Evolutionary conservation across 2,888 invertebrate genomes (phyloP), one percentile per base, ranked within the genome.

Genomic region (Drosophila suboccidentalis): DNA sequence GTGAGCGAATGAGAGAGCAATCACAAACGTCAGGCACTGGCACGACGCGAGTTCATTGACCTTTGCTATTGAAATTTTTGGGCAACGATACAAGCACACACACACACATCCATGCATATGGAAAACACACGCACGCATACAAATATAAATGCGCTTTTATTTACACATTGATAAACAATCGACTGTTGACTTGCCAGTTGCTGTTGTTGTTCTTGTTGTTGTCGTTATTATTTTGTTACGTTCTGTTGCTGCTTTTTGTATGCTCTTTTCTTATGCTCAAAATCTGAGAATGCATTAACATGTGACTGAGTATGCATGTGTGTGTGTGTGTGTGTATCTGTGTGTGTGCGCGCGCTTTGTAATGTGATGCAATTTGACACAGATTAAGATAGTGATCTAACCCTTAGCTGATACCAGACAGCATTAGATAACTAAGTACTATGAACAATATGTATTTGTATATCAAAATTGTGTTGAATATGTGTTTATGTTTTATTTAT

Each of bases 1-100:
- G 58, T 6, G 64, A 44, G 47, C 22, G 53, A 39, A 46, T 38
- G 58, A 32, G 69, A 75, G 75, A 58, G 72, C 49, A 54, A 54
- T 59, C 47, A 58, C 32, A 65, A 64, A 57, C 57, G 69, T 19
- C 60, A 63, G 63, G 67, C 75, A 78, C 61, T 78, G 78, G 78
- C 58, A 59, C 69, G 58, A 29, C 49, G 53, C 59, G 76, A 91
- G 91, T 91, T 91, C 91, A 88, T 88, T 85, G 90, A 91, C 90
- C 91, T 91, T 91, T 91, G 91, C 91, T 91, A 91, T 87, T 87
- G 87, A 87, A 87, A 87, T 89, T 87, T 87, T 87, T 85, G 87
- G 87, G 82, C 71, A 87, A 78, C 69, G 72, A 71, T 53, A 74
- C 68, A 71, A 32, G 57, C 70, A 51, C 59, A 67, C 63, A 75